Conservation (phyloP, 2,113 vertebrate genomes). For the human (Homo sapiens) region DNA sequence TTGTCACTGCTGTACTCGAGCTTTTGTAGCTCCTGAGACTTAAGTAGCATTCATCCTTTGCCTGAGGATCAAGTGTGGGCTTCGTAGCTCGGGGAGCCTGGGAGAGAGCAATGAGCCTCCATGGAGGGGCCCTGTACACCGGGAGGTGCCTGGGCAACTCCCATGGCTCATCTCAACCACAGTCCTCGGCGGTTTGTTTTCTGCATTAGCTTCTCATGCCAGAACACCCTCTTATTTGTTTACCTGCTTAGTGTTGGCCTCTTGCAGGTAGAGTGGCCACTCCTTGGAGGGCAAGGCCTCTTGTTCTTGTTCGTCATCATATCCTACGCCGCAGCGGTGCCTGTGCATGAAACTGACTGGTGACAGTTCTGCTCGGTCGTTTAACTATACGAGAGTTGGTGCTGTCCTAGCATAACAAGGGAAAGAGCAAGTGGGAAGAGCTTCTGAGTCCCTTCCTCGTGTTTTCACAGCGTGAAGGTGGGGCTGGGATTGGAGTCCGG, state of each 20-base stretch:
- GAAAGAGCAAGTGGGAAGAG: neutral
- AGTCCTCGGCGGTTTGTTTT: no score
- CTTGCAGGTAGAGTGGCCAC: no score
- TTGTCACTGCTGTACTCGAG: neutral
- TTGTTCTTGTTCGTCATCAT: neutral
- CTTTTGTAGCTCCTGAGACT: neutral
- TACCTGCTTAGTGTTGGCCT: neutral
- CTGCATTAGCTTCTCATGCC: neutral
- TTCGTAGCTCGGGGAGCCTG: no score
- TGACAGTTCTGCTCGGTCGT: fast-evolving
- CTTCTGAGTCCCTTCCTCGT: no score
- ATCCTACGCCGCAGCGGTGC: fast-evolving
- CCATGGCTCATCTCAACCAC: fast-evolving
- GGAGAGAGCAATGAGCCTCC: neutral
- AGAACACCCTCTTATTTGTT: neutral
- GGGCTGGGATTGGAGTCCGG: neutral
- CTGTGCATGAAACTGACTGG: neutral
- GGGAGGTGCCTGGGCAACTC: no score
- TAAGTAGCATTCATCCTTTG: neutral
- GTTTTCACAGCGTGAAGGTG: neutral
- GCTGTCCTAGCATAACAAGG: neutral
- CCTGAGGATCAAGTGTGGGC: neutral
- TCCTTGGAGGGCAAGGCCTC: neutral
- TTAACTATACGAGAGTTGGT: no score
- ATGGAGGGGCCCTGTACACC: neutral